Evolutionary conservation across 2,888 invertebrate species (phyloP), one percentile per base, ranked within the genome.

Genomic region (Electrophaes corylata): DNA sequence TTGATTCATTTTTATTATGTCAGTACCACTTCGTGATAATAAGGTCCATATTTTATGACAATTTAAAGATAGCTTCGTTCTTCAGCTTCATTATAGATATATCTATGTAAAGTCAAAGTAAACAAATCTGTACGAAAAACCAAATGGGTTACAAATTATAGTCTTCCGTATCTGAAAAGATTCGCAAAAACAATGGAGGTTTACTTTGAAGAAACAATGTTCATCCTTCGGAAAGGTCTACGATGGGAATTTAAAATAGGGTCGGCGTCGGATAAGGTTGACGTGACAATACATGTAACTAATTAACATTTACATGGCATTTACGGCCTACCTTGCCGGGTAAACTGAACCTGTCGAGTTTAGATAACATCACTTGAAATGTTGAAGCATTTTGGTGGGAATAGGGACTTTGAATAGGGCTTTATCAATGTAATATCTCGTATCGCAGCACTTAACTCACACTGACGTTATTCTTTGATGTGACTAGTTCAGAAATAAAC

Each of bases 261-360:
- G 77, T 66, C 70, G 65, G 66, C 54, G 75, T 65, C 69, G 65
- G 68, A 59, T 78, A 79, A 84, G 82, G 84, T 81, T 78, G 74
- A 71, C 64, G 62, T 72, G 77, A 82, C 81, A 83, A 81, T 81
- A 79, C 72, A 74, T 72, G 73, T 75, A 65, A 67, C 71, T 78
- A 83, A 84, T 83, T 79, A 80, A 69, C 73, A 73, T 75, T 58
- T 50, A 63, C 62, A 58, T 49, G 49, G 43, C 45, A 46, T 60
- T 59, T 54, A 60, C 41, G 52, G 53, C 57, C 47, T 48, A 12
- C 50, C 45, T 44, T 57, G 52, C 45, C 47, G 29, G 33, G 45
- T 26, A 19, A 39, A 29, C 4, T 52, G 18, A 48, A 59, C 12
- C 57, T 43, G 48, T 50, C 41, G 50, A 29, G 23, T 47, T 49